Conservation (phyloP, 1,140 invertebrate species). For the Ceratosolen solmsi region DNA sequence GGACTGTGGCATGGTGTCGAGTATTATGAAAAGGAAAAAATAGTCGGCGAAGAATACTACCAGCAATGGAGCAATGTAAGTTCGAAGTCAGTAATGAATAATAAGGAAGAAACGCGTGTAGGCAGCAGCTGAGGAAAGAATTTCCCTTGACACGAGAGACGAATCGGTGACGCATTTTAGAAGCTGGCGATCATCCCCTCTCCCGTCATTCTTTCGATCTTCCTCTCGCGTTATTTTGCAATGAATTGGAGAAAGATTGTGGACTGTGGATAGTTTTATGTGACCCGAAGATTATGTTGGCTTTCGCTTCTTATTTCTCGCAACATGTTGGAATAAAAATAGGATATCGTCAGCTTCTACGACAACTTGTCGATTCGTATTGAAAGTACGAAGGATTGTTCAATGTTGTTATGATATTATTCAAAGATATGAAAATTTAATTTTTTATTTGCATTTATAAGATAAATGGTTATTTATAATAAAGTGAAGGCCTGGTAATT, state of each 20-base stretch:
- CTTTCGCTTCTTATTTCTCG: not conserved
- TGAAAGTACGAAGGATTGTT: conserved; percentile 2
- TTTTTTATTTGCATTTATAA: not conserved
- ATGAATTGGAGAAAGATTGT: not conserved
- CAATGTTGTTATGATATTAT: not conserved
- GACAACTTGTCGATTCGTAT: not conserved
- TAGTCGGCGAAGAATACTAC: conserved; percentile 91
- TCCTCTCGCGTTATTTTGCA: not conserved
- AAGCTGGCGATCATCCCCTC: conserved; percentile 26
- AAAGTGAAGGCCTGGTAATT: not conserved
- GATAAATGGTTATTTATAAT: too few relatives aligned
- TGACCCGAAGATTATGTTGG: not conserved
- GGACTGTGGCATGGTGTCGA: conserved; percentile 96
- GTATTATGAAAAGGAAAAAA: conserved; percentile 95
- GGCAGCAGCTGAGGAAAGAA: conserved; percentile 22
- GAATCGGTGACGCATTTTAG: conserved; percentile 34
- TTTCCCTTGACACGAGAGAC: conserved; percentile 10
- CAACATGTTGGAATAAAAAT: not conserved
- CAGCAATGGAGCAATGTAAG: conserved; percentile 94
- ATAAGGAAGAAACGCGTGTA: conserved; percentile 23
- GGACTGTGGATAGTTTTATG: conserved; percentile 13
- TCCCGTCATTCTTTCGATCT: not conserved
- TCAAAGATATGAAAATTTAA: not conserved
- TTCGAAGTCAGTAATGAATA: conserved; percentile 55
- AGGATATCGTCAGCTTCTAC: conserved; percentile 26